Base-by-base conservation (phyloP, 2,797 vertebrate species). In the Sebastes iracundus region DNA sequence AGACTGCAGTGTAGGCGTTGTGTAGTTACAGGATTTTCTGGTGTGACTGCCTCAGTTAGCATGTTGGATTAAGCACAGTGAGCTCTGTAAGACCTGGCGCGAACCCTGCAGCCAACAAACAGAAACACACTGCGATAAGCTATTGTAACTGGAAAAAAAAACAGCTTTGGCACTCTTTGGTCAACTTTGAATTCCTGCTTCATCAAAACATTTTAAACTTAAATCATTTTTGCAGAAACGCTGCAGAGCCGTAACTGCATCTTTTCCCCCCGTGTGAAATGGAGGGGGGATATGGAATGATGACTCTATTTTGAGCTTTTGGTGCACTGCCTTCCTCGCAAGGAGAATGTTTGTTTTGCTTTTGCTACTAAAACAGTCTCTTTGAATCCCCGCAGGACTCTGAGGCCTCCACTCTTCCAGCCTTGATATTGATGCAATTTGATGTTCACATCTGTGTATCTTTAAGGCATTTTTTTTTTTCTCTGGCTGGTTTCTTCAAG, bases 391-490 rank as follows among this genome's bases (percentile, higher is more conserved):
- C 23, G 52, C 79, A 72, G 91, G 88, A 87, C 82, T 82, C 69
- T 0, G 62, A 85, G 72, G 79, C 72, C 53, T 90, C 77, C 72
- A 59, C 81, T 91, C 72, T 86, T 72, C 77, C 53, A 68, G 86
- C 77, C 79, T 87, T 91, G 87, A 92, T 90, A 88, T 72, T 92
- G 87, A 94, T 92, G 90, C 88, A 88, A 81, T 86, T 82, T 91
- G 92, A 94, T 93, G 91, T 92, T 92, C 88, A 90, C 84, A 87
- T 92, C 92, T 90, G 87, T 90, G 89, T 77, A 82, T 91, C 88
- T 90, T 81, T 74, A 63, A 92, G 89, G 83, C 86, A 75, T 85
- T 75, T 89, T 72, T 88, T 73, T 74, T 71, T 77, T 74, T 80
- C 59, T 86, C 16, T 84, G 33, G 66, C 88, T 84, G 91, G 85